Base-by-base conservation (phyloP, 1,140 invertebrate species). In the Heliconius eleuchia region DNA sequence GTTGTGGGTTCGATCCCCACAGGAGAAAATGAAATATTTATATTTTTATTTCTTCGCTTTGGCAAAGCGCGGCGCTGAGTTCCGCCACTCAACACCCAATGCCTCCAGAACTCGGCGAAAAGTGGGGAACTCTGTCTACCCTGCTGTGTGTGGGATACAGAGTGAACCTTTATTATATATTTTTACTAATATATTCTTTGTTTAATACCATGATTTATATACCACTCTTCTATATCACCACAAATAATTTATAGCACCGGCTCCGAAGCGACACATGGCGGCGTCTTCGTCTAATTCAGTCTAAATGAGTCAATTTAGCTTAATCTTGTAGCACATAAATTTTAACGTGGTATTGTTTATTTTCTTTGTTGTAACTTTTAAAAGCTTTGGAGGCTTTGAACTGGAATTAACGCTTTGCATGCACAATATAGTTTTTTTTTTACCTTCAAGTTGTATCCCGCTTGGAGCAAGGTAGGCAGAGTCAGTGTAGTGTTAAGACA, bases 301-400 rank as follows among this genome's bases (percentile, higher is more conserved):
- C 60, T 66, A 66, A 66, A 66, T 66, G 60, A 66, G 27, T 30
- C 60, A 66, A 66, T 66, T 66, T 66, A 66, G 27, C 30, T 66
- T 66, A 66, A 66, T 30, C 11, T 30, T 27, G 11, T 66, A 66
- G 0, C 60, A 30, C 30, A 66, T 66, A 16, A 66, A 66, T 66
- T 66, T 23, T 30, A 66, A 66, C 60, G 60, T 66, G 3, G 19
- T 1, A 66, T 66, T 66, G 60, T 66, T 66, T 66, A 16, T 57
- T 39, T 66, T 66, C 27, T 66, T 66, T 30, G 9, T 66, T 66
- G 60, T 66, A 27, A 66, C 27, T 30, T 23, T 66, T 16, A 30
- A 66, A 66, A 30, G 60, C 60, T 66, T 66, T 30, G 0, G 11
- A 27, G 4, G 23, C 13, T 66, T 66, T 66, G 60, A 66, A 66